Conservation (phyloP, 2,888 invertebrate genomes). For the Ennomos fuscantarius region DNA sequence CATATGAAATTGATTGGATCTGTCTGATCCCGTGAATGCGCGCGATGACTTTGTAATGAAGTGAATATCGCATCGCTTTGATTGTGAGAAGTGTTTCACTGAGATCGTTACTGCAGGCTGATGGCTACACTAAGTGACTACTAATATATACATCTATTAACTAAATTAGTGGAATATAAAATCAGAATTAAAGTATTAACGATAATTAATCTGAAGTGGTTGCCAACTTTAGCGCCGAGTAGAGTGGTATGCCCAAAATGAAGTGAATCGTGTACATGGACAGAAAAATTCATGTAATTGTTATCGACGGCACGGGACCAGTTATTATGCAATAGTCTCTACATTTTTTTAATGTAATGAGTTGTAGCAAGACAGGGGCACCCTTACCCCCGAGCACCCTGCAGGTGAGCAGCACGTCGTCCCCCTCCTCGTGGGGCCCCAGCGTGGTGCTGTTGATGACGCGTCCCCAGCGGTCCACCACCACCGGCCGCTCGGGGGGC, state of each 20-base stretch:
- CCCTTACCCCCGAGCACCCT: slow-evolving; percentile 93
- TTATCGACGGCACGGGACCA: too few species aligned
- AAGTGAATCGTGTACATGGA: too few species aligned
- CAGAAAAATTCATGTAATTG: too few species aligned
- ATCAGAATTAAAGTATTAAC: too few species aligned
- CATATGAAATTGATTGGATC: slow-evolving; percentile 18
- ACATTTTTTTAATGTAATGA: too few species aligned
- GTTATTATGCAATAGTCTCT: too few species aligned
- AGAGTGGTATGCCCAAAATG: too few species aligned
- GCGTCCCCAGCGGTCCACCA: slow-evolving; percentile 93
- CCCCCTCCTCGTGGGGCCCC: slow-evolving; percentile 94
- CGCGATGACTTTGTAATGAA: slow-evolving; percentile 14
- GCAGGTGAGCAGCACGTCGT: slow-evolving; percentile 93
- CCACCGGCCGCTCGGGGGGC: slow-evolving; percentile 94
- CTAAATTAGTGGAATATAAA: too few species aligned
- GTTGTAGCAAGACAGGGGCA: too few species aligned
- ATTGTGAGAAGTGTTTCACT: slow-evolving; percentile 1
- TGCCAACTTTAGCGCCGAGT: too few species aligned
- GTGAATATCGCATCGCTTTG: slow-evolving; percentile 10
- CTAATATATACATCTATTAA: too few species aligned
- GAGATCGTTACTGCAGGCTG: slow-evolving; percentile 1
- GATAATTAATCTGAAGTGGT: too few species aligned
- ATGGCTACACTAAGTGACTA: not conserved
- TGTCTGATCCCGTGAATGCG: slow-evolving; percentile 1
- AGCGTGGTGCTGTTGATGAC: slow-evolving; percentile 91